These are phyloP conservation scores for Stictocephala bisonia DNA, from an alignment of 2,888 invertebrate species.

Conservation along the genomic window DNA sequence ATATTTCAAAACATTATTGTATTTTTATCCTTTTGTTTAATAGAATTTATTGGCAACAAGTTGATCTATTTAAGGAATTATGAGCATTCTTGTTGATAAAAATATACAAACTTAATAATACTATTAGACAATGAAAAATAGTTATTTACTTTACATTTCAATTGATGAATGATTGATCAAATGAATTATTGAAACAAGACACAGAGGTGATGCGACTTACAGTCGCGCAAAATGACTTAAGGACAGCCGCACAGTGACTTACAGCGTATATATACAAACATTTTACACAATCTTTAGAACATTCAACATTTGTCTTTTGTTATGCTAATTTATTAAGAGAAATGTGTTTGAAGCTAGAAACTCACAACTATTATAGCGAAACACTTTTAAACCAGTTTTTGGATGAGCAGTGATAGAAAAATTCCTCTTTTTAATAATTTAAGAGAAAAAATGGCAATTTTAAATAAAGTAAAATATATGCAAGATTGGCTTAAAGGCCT, in stretches of 20 bases:
- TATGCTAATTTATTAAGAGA: conserved; percentile 21
- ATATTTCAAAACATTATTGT: not conserved
- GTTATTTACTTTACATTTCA: conserved; percentile 20
- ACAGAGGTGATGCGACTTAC: conserved; percentile 44
- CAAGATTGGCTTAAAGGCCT: conserved; percentile 4
- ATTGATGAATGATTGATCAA: conserved; percentile 33
- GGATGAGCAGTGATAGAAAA: not conserved
- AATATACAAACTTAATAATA: conserved; percentile 45
- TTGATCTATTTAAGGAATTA: conserved; percentile 17
- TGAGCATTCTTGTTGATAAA: conserved; percentile 47
- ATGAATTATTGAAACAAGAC: conserved; percentile 47
- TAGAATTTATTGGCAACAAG: conserved; percentile 32
- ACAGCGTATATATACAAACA: conserved; percentile 39
- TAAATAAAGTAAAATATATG: not conserved
- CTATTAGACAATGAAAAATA: conserved; percentile 44
- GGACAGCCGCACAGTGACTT: too few species aligned
- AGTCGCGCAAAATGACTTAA: too few species aligned
- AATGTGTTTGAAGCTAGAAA: too few species aligned
- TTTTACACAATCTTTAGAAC: conserved; percentile 31
- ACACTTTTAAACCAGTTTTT: conserved; percentile 38
- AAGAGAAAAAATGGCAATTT: conserved; percentile 18
- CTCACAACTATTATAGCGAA: conserved; percentile 32
- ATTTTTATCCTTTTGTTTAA: not conserved
- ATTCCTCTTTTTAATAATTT: not conserved
- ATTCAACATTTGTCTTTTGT: conserved; percentile 43